Percentiles rank a stretch among this genome's conserved stretches.
These are phyloP conservation scores for Petaurus breviceps DNA, from an alignment of 2,113 vertebrate species.

Conservation along the genomic window DNA sequence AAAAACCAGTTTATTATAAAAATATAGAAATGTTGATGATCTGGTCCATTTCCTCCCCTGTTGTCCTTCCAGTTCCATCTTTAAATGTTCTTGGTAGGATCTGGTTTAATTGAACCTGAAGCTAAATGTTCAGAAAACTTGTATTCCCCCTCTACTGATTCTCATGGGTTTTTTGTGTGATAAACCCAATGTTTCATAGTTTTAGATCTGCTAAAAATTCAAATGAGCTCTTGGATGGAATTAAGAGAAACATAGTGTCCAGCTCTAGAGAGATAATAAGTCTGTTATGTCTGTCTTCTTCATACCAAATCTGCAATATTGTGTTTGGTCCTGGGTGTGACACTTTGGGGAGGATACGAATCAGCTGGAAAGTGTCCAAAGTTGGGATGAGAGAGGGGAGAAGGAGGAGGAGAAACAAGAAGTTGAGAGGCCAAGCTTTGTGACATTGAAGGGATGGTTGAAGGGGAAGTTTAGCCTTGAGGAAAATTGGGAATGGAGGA, in stretches of 20 bases:
- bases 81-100: not conserved
- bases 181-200: not conserved
- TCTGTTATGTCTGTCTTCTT: not conserved
- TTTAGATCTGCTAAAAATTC: not conserved
- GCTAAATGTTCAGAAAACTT: not conserved
- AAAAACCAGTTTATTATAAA: not conserved
- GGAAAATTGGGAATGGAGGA: not conserved
- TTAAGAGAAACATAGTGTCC: not conserved
- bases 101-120: not conserved
- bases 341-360: not conserved
- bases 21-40: not conserved
- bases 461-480: not conserved
- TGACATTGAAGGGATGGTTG: too few species aligned
- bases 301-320: not conserved
- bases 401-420: not conserved
- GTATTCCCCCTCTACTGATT: not conserved
- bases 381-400: too few species aligned
- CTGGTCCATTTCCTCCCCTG: not conserved
- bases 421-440: not conserved
- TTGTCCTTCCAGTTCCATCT: not conserved
- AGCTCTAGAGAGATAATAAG: not conserved
- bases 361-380: not conserved
- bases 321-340: not conserved
- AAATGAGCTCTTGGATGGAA: not conserved
- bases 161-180: not conserved